Percentiles rank a stretch among this genome's conserved stretches.
phyloP scores from a whole-genome alignment of 2,888 invertebrate species.

The Agrochola lota region DNA sequence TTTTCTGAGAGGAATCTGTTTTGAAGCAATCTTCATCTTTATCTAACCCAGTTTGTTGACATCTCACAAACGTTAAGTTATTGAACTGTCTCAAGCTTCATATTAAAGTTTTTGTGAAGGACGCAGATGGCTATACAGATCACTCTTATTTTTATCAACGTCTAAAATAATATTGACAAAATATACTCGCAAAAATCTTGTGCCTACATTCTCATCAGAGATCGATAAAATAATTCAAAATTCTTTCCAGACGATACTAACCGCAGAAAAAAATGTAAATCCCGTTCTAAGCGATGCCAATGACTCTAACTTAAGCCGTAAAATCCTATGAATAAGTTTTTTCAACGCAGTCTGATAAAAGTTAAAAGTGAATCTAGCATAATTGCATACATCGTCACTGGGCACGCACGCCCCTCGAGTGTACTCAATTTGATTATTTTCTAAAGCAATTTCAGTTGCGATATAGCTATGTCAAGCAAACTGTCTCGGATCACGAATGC shows the following conservation, averaged over 20 bases:
- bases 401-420: slow-evolving; percentile 42
- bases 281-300: slow-evolving; percentile 15
- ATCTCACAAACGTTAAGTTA: slow-evolving; percentile 34
- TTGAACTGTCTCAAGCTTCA: slow-evolving; percentile 30
- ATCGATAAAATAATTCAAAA: not conserved
- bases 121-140: not conserved
- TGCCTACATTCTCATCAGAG: not conserved
- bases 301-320: slow-evolving; percentile 2
- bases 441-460: slow-evolving; percentile 57
- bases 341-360: slow-evolving; percentile 46
- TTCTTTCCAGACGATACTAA: not conserved
- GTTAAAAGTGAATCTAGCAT: slow-evolving; percentile 55
- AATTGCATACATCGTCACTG: slow-evolving; percentile 55
- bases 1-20: slow-evolving; percentile 50
- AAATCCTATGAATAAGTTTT: slow-evolving; percentile 44
- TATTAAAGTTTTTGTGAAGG: not conserved
- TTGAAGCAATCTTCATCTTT: slow-evolving; percentile 39
- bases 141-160: slow-evolving; percentile 3
- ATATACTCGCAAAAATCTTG: not conserved
- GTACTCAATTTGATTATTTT: slow-evolving; percentile 63
- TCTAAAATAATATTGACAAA: not conserved
- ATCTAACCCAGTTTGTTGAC: slow-evolving; percentile 51
- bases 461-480: slow-evolving; percentile 57
- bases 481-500: slow-evolving; percentile 64
- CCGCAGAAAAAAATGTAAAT: no score